These are phyloP conservation scores for Melanostoma mellinum DNA, from an alignment of 2,888 invertebrate genomes.

Conservation along the genomic window DNA sequence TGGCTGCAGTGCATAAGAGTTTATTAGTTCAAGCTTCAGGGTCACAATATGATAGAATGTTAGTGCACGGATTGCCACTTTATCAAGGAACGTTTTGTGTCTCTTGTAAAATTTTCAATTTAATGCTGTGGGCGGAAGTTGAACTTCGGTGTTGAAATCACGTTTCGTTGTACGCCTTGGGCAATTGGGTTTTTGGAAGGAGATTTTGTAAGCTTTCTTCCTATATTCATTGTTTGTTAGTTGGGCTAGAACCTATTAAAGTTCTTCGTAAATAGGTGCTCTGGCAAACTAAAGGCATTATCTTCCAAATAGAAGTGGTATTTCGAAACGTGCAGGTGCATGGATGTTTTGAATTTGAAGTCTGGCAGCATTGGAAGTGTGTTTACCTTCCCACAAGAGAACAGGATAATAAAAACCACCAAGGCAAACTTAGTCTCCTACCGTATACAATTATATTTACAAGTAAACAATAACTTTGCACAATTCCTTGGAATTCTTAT, in stretches of 20 bases:
- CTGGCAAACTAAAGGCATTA: conserved; percentile 4
- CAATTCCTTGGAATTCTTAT: too few relatives aligned
- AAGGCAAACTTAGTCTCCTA: too few relatives aligned
- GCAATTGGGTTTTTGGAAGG: conserved; percentile 34
- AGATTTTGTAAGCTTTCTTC: conserved; percentile 11
- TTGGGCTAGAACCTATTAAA: neutral
- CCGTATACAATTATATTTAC: too few relatives aligned
- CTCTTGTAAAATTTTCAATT: conserved; percentile 39
- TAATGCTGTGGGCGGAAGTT: conserved; percentile 16
- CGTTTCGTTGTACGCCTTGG: conserved; percentile 47
- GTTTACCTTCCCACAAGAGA: too few relatives aligned
- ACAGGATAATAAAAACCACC: too few relatives aligned
- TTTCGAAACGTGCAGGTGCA: too few relatives aligned
- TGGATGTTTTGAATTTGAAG: neutral
- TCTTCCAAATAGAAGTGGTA: too few relatives aligned
- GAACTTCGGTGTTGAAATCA: conserved; percentile 48
- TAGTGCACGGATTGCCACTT: conserved; percentile 35
- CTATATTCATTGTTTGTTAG: conserved; percentile 5
- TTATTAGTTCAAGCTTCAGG: conserved; percentile 58
- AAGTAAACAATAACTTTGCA: too few relatives aligned
- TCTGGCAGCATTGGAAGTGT: neutral
- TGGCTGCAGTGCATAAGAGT: conserved; percentile 50
- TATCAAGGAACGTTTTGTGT: conserved; percentile 36
- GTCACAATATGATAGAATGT: conserved; percentile 37
- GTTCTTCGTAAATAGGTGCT: neutral